Evolutionary conservation across 1,140 invertebrate genomes (phyloP).

Genomic region (Cyclargus thomasi): DNA sequence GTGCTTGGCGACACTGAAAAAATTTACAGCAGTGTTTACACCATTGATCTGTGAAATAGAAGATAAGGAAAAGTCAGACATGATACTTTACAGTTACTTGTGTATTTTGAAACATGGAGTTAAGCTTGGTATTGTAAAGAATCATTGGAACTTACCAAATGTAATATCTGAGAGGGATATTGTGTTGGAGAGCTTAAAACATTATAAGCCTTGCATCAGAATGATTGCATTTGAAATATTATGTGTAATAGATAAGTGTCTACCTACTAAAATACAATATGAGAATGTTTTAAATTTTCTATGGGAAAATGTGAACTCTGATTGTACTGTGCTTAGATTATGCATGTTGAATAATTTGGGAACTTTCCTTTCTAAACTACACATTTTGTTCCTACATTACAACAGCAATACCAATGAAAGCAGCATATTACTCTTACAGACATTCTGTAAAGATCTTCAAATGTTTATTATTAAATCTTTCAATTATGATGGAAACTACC

Average conservation of each 20-base stretch:
- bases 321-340: constrained; percentile 61
- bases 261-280: constrained; percentile 45
- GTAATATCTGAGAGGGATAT: constrained; percentile 25
- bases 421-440: constrained; percentile 28
- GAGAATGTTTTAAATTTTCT: constrained; percentile 50
- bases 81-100: constrained; percentile 46
- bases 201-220: constrained; percentile 48
- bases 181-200: constrained; percentile 36
- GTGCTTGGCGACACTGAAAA: constrained; percentile 62
- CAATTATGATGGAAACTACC: constrained; percentile 59
- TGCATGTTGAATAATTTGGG: constrained; percentile 54
- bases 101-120: constrained; percentile 56
- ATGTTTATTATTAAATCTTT: constrained; percentile 46
- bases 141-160: constrained; percentile 29
- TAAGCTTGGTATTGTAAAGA: constrained; percentile 47
- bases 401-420: constrained; percentile 26
- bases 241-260: constrained; percentile 46
- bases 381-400: constrained; percentile 36
- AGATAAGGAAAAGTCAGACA: constrained; percentile 28
- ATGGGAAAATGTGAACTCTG: constrained; percentile 60
- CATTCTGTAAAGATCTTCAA: constrained; percentile 48
- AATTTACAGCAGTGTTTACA: constrained; percentile 46
- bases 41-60: constrained; percentile 37
- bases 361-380: constrained; percentile 43
- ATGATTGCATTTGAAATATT: constrained; percentile 60